These are phyloP conservation scores for Hippasteria phrygiana DNA, from an alignment of 53 echinoderm and acorn worm genomes.

Conservation along the genomic window DNA sequence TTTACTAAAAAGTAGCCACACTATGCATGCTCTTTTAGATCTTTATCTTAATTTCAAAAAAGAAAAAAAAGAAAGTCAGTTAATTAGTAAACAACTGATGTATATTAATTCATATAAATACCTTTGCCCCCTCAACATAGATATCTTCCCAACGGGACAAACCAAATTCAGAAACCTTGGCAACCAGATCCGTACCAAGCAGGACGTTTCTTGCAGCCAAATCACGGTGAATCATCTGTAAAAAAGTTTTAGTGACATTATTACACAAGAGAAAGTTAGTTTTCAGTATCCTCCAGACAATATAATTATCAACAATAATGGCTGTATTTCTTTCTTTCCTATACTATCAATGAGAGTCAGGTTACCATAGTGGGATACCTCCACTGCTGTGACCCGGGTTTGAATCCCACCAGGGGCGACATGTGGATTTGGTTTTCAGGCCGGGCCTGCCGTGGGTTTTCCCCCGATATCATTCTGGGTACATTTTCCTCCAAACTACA, in stretches of 20 bases:
- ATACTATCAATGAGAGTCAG: too few relatives aligned
- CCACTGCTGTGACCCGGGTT: too few relatives aligned
- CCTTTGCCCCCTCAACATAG: constrained; percentile 49
- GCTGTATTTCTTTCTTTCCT: too few relatives aligned
- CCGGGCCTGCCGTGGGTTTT: too few relatives aligned
- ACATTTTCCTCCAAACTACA: too few relatives aligned
- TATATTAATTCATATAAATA: neutral
- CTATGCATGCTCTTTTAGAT: neutral
- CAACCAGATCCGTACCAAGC: constrained; percentile 29
- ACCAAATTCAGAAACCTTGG: constrained; percentile 67
- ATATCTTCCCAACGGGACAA: constrained; percentile 61
- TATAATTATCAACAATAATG: neutral
- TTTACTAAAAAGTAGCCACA: too few relatives aligned
- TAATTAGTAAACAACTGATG: neutral
- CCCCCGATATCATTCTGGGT: too few relatives aligned
- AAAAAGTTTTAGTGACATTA: neutral
- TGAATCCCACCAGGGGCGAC: too few relatives aligned
- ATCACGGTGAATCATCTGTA: constrained; percentile 67
- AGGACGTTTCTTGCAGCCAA: constrained; percentile 69
- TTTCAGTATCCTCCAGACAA: too few relatives aligned
- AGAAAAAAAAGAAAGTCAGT: too few relatives aligned
- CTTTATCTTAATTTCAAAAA: neutral
- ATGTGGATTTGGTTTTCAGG: too few relatives aligned
- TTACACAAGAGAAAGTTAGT: neutral
- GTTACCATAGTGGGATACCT: too few relatives aligned